Conservation (phyloP, 2,113 vertebrate species). For the Pseudorasbora parva region DNA sequence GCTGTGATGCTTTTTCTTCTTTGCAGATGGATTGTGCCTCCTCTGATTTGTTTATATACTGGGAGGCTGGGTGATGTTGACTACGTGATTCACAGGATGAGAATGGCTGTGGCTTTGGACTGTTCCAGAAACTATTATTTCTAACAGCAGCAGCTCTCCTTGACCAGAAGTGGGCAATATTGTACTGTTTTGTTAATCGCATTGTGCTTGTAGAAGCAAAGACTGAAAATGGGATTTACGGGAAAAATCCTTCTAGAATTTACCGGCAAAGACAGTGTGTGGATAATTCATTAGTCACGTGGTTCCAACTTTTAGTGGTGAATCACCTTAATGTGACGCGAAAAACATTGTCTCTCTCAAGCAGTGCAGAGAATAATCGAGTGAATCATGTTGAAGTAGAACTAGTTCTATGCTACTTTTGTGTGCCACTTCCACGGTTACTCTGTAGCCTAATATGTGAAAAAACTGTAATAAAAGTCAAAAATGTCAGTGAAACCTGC, state of each 20-base stretch:
- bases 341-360: slow-evolving; percentile 13
- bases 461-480: background rate
- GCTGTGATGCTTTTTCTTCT: slow-evolving; percentile 1
- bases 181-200: slow-evolving; percentile 11
- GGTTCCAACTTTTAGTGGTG: slow-evolving; percentile 30
- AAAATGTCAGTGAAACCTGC: background rate
- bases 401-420: background rate
- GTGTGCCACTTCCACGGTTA: no score
- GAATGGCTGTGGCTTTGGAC: slow-evolving; percentile 60
- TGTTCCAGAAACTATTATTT: slow-evolving; percentile 65
- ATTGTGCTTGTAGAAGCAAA: background rate
- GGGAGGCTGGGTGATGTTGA: slow-evolving; percentile 34
- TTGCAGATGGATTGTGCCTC: slow-evolving; percentile 8
- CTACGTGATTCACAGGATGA: slow-evolving; percentile 38
- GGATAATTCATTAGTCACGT: slow-evolving; percentile 15
- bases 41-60: slow-evolving; percentile 61
- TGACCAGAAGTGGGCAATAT: slow-evolving; percentile 60
- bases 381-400: background rate
- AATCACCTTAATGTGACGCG: slow-evolving; percentile 31
- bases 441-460: background rate
- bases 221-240: slow-evolving; percentile 15
- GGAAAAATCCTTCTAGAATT: slow-evolving; percentile 22
- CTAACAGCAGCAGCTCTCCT: background rate
- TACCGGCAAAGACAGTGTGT: slow-evolving; percentile 34
- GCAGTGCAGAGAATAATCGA: background rate